Percentiles rank a stretch among this genome's conserved stretches.
Conservation (phyloP, 2,113 vertebrate species). For the Ranitomeya variabilis region DNA sequence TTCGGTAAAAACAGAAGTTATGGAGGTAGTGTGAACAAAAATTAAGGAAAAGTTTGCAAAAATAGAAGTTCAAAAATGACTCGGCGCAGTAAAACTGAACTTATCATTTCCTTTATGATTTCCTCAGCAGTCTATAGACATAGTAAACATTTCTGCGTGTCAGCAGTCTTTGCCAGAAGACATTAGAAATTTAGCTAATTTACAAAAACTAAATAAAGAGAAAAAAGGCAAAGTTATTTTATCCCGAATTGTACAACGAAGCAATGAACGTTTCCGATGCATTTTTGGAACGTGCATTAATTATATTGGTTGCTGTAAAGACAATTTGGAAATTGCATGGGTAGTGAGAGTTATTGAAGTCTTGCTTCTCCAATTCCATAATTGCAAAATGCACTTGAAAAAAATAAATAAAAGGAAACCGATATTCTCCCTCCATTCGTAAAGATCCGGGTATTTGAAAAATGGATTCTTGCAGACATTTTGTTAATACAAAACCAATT, state of each 20-base stretch:
- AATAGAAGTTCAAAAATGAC: not conserved
- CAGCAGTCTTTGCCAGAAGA: slow-evolving; percentile 26
- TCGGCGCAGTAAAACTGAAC: not conserved
- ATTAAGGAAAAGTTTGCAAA: not conserved
- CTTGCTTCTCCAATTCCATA: slow-evolving; percentile 31
- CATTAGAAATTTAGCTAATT: slow-evolving; percentile 25
- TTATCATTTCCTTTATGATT: not conserved
- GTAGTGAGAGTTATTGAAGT: slow-evolving; percentile 43
- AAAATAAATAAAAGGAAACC: slow-evolving; percentile 34
- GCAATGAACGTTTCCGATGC: not conserved
- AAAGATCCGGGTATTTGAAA: slow-evolving; percentile 23
- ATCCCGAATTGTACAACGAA: slow-evolving; percentile 1
- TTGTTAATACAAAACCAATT: slow-evolving; percentile 56
- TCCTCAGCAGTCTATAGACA: slow-evolving; percentile 12
- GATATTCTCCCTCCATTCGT: slow-evolving; percentile 47
- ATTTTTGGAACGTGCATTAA: slow-evolving; percentile 44
- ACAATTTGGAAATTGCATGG: slow-evolving; percentile 51
- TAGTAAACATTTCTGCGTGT: slow-evolving; percentile 15
- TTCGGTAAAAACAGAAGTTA: not conserved
- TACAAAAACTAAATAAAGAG: not conserved
- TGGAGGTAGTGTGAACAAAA: not conserved
- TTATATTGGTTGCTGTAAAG: slow-evolving; percentile 49
- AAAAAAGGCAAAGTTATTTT: not conserved
- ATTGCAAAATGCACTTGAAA: slow-evolving; percentile 22
- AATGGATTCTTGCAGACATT: slow-evolving; percentile 15